These are phyloP conservation scores for Coccyzus lansbergi DNA, from an alignment of 2,797 vertebrate species.

Conservation along the genomic window DNA sequence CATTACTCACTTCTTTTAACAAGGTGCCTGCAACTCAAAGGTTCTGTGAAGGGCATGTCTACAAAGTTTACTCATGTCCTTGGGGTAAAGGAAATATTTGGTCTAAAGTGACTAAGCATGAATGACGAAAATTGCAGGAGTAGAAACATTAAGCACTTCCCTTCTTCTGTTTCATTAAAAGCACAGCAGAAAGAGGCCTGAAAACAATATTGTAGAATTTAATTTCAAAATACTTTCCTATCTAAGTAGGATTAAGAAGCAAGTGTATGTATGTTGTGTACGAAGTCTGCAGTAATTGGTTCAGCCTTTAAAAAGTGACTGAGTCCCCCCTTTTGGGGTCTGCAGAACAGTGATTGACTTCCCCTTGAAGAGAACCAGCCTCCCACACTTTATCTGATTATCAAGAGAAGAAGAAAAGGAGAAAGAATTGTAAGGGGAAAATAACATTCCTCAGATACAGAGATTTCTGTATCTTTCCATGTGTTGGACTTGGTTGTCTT, in stretches of 20 bases:
- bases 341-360: background rate
- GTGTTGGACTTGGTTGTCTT: background rate
- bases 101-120: background rate
- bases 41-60: background rate
- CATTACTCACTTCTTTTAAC: background rate
- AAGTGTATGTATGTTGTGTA: background rate
- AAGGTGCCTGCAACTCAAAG: background rate
- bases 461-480: background rate
- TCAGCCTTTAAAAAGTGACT: background rate
- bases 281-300: background rate
- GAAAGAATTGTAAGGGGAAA: background rate
- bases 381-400: background rate
- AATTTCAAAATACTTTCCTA: background rate
- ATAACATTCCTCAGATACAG: background rate
- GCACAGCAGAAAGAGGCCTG: background rate
- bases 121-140: background rate
- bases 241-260: background rate
- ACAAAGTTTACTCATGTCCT: background rate
- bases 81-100: fast-evolving
- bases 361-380: background rate
- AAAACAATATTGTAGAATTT: background rate
- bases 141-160: background rate
- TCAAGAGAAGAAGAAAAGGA: background rate
- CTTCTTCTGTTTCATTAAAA: background rate
- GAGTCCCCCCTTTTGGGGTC: background rate